Evolutionary conservation across 1,140 invertebrate genomes (phyloP).

Genomic region (Papilio glaucus): DNA sequence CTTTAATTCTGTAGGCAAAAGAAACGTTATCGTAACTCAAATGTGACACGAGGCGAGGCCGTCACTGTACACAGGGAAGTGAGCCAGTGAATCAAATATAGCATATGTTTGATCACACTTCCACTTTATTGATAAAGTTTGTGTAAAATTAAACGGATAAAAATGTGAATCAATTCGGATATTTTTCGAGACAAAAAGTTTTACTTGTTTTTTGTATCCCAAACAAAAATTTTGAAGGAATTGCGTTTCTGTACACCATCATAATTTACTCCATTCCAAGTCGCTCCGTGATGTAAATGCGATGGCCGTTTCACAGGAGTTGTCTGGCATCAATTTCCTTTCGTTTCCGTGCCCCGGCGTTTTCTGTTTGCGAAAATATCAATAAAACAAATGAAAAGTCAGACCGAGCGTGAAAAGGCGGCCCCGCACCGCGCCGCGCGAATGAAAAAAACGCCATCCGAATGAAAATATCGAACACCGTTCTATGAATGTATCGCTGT

Average conservation of each 20-base stretch:
- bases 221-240: neutral
- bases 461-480: slow-evolving; percentile 24
- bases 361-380: slow-evolving; percentile 6
- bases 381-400: slow-evolving; percentile 24
- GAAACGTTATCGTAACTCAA: no score
- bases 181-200: neutral
- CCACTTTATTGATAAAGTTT: no score
- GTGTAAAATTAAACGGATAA: no score
- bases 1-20: no score
- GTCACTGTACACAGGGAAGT: no score
- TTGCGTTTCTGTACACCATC: neutral
- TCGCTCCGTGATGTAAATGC: neutral
- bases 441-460: neutral
- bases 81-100: no score
- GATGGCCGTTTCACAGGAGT: slow-evolving; percentile 6
- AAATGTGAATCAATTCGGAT: no score
- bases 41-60: no score
- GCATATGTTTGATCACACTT: no score
- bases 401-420: neutral
- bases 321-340: slow-evolving; percentile 10
- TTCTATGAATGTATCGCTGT: neutral
- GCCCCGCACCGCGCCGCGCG: neutral
- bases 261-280: neutral
- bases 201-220: neutral
- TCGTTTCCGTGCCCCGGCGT: neutral